Evolutionary conservation across 2,113 vertebrate species (phyloP), one percentile per base, ranked within the genome.

Genomic region (Mesoclemmys tuberculata): DNA sequence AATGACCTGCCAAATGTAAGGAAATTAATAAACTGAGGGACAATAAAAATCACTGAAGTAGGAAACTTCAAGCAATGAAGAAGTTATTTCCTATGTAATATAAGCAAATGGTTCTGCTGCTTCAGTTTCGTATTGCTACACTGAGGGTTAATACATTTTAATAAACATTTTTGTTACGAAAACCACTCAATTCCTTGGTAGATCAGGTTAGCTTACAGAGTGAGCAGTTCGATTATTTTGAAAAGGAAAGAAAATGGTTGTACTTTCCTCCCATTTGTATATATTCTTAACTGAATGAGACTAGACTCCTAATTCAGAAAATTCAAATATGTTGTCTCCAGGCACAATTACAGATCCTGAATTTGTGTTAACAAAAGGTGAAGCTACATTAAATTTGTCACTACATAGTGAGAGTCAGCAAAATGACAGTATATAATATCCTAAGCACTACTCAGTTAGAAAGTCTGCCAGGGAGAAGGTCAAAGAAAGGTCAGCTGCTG

Each of bases 401-500:
- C 74, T 84, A 91, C 89, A 82, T 55, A 46, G 8, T 90, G 87
- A 96, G 94, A 97, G 95, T 97, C 96, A 97, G 96, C 96, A 97
- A 91, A 93, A 96, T 95, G 94, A 68, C 49, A 81, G 68, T 92
- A 91, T 89, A 95, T 94, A 97, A 97, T 92, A 95, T 29, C 91
- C 77, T 77, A 75, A 93, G 94, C 94, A 96, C 93, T 88, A 96
- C 91, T 93, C 87, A 92, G 85, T 94, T 94, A 92, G 90, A 89
- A 95, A 93, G 89, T 97, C 97, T 82, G 81, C 31, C 14, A 96
- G 95, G 91, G 96, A 94, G 95, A 93, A 96, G 95, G 97, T 97
- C 96, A 96, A 87, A 93, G 92, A 97, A 97, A 95, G 98, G 97
- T 98, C 97, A 98, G 93, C 88, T 95, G 86, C 96, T 96, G 97